Base-by-base conservation (phyloP, 2,888 invertebrate species). In the Athrips mouffetella region DNA sequence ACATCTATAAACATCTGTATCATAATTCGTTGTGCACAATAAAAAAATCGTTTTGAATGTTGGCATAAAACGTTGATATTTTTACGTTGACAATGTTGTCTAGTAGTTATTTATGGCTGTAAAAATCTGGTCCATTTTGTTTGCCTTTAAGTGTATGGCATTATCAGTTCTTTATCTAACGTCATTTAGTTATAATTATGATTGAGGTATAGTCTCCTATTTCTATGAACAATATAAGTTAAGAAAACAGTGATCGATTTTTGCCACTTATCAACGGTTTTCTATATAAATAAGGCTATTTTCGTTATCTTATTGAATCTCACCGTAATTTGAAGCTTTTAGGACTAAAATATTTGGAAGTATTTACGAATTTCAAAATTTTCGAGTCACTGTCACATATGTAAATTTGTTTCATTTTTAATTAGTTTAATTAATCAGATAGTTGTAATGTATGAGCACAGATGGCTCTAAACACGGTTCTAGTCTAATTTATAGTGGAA, bases 401-500 rank as follows among this genome's bases (percentile, higher is more conserved):
- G 56, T 58, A 54, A 58, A 67, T 60, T 63, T 62, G 61, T 63
- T 57, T 65, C 67, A 61, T 46, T 63, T 65, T 56, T 62, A 59
- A 56, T 75, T 76, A 61, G 31, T 45, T 45, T 13, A 23, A 11
- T 42, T 13, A 37, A 31, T 44, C 10, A 58, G 2, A 63, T 68
- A 73, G 66, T 73, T 71, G 72, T 80, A 75, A 71, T 63, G 45
- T 47, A 66, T 73, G 73, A 73, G 71, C 77, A 73, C 77, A 70
- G 76, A 73, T 77, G 70, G 72, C 70, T 73, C 67, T 66, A 76
- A 78, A 80, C 79, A 77, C 74, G 80, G 79, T 82, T 83, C 73
- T 84, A 86, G 82, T 66, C 73, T 84, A 77, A 82, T 77, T 84
- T n/a, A 63, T 87, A 84, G 84, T 76, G 50, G 76, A 78, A 73